Percentiles rank a stretch among this genome's conserved stretches.
These are phyloP conservation scores for Drosophila robusta DNA, from an alignment of 2,888 invertebrate species.

Conservation along the genomic window DNA sequence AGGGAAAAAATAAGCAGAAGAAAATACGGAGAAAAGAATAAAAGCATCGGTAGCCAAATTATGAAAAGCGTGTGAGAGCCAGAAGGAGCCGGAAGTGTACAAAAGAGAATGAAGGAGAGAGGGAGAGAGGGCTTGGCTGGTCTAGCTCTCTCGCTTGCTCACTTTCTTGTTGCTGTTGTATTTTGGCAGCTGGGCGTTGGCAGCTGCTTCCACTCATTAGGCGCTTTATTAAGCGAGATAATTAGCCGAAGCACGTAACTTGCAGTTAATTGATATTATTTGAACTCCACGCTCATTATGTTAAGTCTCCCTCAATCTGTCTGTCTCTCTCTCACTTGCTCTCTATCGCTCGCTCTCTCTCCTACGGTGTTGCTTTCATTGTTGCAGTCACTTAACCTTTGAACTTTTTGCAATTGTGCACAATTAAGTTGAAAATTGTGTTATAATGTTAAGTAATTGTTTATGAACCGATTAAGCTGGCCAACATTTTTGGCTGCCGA, in stretches of 20 bases:
- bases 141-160: neutral
- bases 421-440: constrained; percentile 72
- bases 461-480: constrained; percentile 65
- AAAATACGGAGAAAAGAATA: constrained; percentile 38
- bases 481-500: constrained; percentile 37
- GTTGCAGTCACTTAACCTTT: constrained; percentile 72
- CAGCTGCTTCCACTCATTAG: constrained; percentile 82
- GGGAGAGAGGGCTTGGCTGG: constrained; percentile 1
- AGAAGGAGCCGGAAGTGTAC: constrained; percentile 5
- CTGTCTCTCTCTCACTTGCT: constrained; percentile 5
- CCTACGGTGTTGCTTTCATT: constrained; percentile 22
- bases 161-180: constrained; percentile 27
- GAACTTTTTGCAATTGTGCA: constrained; percentile 71
- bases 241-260: constrained; percentile 80
- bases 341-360: constrained; percentile 3
- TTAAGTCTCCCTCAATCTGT: constrained; percentile 41
- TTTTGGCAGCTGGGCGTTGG: constrained; percentile 69
- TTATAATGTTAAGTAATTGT: constrained; percentile 75
- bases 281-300: constrained; percentile 68
- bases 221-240: constrained; percentile 82
- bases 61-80: constrained; percentile 40
- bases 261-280: constrained; percentile 83
- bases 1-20: constrained; percentile 7
- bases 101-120: constrained; percentile 21
- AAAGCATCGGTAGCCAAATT: constrained; percentile 31